These are phyloP conservation scores for Batillaria attramentaria DNA, from an alignment of 1,140 invertebrate species.

Conservation along the genomic window DNA sequence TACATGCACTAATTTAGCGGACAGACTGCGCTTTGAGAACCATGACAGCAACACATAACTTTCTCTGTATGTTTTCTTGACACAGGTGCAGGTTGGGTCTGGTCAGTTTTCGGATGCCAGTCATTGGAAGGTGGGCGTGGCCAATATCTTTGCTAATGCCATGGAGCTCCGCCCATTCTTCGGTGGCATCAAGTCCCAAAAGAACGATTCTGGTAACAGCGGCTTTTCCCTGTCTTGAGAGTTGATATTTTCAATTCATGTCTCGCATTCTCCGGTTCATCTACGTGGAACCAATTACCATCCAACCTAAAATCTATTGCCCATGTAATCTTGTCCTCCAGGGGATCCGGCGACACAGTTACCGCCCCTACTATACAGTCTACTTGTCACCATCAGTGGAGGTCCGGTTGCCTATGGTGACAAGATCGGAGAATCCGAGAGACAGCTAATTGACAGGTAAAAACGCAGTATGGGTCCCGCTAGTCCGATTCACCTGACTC, in stretches of 20 bases:
- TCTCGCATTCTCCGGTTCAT: too few species aligned
- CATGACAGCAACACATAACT: too few species aligned
- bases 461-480: too few species aligned
- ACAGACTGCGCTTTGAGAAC: too few species aligned
- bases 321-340: too few species aligned
- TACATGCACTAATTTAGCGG: too few species aligned
- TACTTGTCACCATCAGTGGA: conserved; percentile 17
- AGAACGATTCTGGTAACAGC: conserved; percentile 8
- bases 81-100: conserved; percentile 25
- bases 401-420: conserved; percentile 20
- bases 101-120: not conserved
- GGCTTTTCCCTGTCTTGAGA: too few species aligned
- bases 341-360: conserved; percentile 13
- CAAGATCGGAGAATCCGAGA: conserved; percentile 7
- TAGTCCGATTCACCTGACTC: too few species aligned
- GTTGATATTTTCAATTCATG: too few species aligned
- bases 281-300: too few species aligned
- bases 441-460: conserved; percentile 7
- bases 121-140: conserved; percentile 31
- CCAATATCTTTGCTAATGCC: conserved; percentile 21
- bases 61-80: too few species aligned
- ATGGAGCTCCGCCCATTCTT: conserved; percentile 22
- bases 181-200: conserved; percentile 5
- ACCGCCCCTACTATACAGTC: conserved; percentile 17
- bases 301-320: too few species aligned